phyloP scores from a whole-genome alignment of 2,888 invertebrate species.

The Zygothrica quintamaculata region DNA sequence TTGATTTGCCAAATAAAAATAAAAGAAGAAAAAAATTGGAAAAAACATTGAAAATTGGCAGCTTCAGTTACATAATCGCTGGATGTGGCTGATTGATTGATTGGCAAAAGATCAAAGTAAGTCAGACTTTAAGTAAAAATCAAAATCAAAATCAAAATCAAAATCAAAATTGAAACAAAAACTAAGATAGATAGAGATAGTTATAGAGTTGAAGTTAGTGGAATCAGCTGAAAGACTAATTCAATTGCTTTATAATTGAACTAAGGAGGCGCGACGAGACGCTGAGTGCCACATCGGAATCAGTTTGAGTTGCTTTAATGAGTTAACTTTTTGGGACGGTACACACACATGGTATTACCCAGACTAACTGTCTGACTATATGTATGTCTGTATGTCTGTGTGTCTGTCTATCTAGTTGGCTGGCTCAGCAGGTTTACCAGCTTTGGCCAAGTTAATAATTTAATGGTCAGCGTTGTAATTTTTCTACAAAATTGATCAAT shows the following conservation, averaged over 20 bases:
- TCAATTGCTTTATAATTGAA: slow-evolving; percentile 77
- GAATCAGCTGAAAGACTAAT: slow-evolving; percentile 64
- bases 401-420: too few species aligned
- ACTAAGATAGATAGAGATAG: too few species aligned
- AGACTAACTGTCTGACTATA: too few species aligned
- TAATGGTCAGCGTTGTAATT: slow-evolving; percentile 74
- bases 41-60: slow-evolving; percentile 60
- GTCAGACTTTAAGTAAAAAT: slow-evolving; percentile 6
- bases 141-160: slow-evolving; percentile 27
- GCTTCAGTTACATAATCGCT: slow-evolving; percentile 59
- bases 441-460: slow-evolving; percentile 73
- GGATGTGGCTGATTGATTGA: slow-evolving; percentile 71
- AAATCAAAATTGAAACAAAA: not conserved
- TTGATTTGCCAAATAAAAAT: slow-evolving; percentile 41
- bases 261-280: slow-evolving; percentile 65
- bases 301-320: slow-evolving; percentile 61
- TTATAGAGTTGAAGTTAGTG: slow-evolving; percentile 12
- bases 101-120: slow-evolving; percentile 45
- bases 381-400: too few species aligned
- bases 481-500: slow-evolving; percentile 65
- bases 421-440: slow-evolving; percentile 65
- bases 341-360: too few species aligned
- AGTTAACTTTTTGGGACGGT: slow-evolving; percentile 41
- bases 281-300: slow-evolving; percentile 36
- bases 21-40: slow-evolving; percentile 13